Evolutionary conservation across 30 jellyfish, hydroid and myxozoan genomes (phyloP).

Genomic region (Hydra vulgaris): DNA sequence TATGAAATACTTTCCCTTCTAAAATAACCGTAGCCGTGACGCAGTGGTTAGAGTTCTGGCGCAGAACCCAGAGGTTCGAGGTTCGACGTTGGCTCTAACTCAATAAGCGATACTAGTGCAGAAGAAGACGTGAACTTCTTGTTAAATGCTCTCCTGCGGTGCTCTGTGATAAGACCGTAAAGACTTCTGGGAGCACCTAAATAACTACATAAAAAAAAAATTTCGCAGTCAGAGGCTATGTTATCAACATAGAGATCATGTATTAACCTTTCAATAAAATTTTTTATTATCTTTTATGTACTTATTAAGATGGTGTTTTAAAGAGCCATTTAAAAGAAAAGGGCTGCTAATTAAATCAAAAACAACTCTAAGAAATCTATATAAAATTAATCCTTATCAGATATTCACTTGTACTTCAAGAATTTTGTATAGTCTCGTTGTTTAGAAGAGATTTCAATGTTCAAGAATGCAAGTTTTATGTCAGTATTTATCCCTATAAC

Average conservation of each 20-base stretch:
- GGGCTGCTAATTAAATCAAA: conserved; percentile 7
- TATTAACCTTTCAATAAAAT: neutral
- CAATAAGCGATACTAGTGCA: too few species aligned
- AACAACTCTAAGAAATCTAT: conserved; percentile 1
- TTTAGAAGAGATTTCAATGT: neutral
- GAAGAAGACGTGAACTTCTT: too few species aligned
- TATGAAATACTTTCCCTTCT: neutral
- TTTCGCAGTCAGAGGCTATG: too few species aligned
- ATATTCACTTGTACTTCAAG: neutral
- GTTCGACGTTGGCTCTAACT: too few species aligned
- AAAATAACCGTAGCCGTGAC: too few species aligned
- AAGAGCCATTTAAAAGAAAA: neutral
- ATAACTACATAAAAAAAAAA: too few species aligned
- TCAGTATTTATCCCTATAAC: neutral
- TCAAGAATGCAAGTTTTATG: neutral
- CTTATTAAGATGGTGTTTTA: too few species aligned
- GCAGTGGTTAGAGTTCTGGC: too few species aligned
- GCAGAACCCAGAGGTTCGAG: too few species aligned
- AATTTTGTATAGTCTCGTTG: neutral
- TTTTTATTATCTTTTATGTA: neutral
- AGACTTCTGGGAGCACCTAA: too few species aligned
- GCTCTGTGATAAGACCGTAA: too few species aligned
- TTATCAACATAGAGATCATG: neutral
- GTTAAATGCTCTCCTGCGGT: too few species aligned
- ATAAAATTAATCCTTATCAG: neutral